These are phyloP conservation scores for Hormiphora californensis DNA, from an alignment of 37 sponge, comb jelly and placozoan species.

Conservation along the genomic window DNA sequence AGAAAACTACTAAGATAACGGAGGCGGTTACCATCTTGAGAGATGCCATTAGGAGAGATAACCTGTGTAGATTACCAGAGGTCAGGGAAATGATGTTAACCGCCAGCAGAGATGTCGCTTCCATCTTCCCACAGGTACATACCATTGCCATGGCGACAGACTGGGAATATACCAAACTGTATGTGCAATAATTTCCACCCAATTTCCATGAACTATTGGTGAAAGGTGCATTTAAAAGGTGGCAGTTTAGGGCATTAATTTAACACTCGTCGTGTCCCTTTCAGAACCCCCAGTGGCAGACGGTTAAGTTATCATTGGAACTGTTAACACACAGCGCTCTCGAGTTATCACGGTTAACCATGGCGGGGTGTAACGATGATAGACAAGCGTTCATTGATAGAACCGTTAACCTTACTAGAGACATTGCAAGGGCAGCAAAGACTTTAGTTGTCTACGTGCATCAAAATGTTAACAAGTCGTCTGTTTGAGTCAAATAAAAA, in stretches of 20 bases:
- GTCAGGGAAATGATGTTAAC: not conserved
- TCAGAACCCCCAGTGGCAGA: constrained; percentile 45
- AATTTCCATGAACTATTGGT: no score
- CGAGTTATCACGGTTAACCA: not conserved
- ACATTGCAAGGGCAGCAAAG: constrained; percentile 13
- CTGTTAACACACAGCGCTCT: not conserved
- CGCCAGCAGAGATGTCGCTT: constrained; percentile 26
- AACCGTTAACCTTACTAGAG: constrained; percentile 1
- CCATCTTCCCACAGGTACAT: constrained; percentile 11
- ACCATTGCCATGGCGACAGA: not conserved
- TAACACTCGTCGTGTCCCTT: no score
- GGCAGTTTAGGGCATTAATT: no score
- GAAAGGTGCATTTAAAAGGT: no score
- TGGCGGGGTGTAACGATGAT: constrained; percentile 22
- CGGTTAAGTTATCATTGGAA: not conserved
- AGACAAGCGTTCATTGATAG: constrained; percentile 1
- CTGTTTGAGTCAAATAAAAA: not conserved
- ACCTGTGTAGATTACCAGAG: not conserved
- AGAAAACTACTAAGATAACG: not conserved
- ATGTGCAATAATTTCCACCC: no score
- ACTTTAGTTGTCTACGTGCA: not conserved
- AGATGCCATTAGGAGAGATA: constrained; percentile 12
- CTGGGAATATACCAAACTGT: not conserved
- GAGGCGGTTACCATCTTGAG: not conserved
- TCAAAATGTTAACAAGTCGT: not conserved